A percentile compares a stretch with the other conserved stretches of the same genome.
Evolutionary conservation across 2,888 invertebrate genomes (phyloP).

Genomic region (Ophion slaviceki): DNA sequence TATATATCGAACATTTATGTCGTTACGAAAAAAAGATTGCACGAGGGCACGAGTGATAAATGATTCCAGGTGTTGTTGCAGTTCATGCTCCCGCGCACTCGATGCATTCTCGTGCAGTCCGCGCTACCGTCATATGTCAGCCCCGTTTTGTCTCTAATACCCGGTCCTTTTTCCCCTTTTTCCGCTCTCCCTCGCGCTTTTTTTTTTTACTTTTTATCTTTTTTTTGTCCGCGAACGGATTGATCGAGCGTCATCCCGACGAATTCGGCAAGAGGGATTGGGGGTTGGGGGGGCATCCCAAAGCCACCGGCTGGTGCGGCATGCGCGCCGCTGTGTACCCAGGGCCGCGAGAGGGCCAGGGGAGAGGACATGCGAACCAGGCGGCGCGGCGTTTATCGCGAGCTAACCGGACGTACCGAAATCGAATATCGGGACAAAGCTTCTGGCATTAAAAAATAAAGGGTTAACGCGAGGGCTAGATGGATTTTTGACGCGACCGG

Average conservation of each 20-base stretch:
- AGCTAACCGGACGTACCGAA: constrained; percentile 48
- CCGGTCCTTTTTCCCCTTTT: neutral
- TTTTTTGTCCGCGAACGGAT: constrained; percentile 43
- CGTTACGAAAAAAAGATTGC: constrained; percentile 15
- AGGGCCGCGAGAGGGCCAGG: neutral
- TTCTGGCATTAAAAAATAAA: constrained; percentile 56
- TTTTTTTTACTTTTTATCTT: constrained; percentile 5
- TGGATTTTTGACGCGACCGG: constrained; percentile 29
- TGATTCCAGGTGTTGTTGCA: constrained; percentile 34
- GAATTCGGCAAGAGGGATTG: constrained; percentile 23
- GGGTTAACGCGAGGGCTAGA: constrained; percentile 50
- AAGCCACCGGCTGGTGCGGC: constrained; percentile 39
- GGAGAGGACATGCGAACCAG: constrained; percentile 10
- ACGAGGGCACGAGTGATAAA: constrained; percentile 16
- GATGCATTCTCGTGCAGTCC: neutral
- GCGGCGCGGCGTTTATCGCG: constrained; percentile 34
- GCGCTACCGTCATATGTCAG: constrained; percentile 17
- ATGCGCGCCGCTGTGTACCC: constrained; percentile 14
- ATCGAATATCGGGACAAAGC: constrained; percentile 49
- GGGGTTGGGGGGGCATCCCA: constrained; percentile 15
- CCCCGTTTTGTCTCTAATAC: constrained; percentile 17
- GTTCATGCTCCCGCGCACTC: constrained; percentile 30
- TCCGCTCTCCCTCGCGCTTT: neutral
- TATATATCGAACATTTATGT: constrained; percentile 1
- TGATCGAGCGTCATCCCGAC: constrained; percentile 48